Conservation (phyloP, 53 echinoderm and acorn worm genomes). For the Arbacia lixula region DNA sequence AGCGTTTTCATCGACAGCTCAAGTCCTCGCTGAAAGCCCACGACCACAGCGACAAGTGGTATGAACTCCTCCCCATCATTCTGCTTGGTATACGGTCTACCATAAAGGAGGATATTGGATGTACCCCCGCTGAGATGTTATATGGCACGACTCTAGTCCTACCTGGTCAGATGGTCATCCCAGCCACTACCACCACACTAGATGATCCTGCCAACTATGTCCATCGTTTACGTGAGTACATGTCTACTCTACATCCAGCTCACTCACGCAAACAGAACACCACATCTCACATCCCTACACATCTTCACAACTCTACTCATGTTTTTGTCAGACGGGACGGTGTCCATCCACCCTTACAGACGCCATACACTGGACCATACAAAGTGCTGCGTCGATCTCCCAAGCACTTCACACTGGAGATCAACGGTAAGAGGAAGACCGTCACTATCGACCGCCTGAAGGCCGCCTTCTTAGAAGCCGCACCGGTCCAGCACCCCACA, state of each 20-base stretch:
- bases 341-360: too few species aligned
- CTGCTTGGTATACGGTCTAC: conserved; percentile 53
- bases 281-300: too few species aligned
- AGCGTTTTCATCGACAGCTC: conserved; percentile 63
- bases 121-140: conserved; percentile 65
- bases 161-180: conserved; percentile 46
- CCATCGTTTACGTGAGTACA: conserved; percentile 30
- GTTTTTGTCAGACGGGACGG: too few species aligned
- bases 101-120: conserved; percentile 37
- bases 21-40: conserved; percentile 62
- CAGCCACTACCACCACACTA: neutral
- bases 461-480: too few species aligned
- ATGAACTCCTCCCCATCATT: conserved; percentile 45
- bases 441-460: too few species aligned
- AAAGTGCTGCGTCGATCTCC: too few species aligned
- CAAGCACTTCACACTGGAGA: too few species aligned
- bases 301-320: too few species aligned
- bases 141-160: conserved; percentile 59
- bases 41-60: conserved; percentile 28
- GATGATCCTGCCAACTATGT: conserved; percentile 39
- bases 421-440: too few species aligned
- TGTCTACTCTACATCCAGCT: conserved; percentile 3
- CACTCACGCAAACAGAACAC: too few species aligned
- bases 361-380: too few species aligned
- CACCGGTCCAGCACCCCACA: too few species aligned